Conservation (phyloP, 2,797 vertebrate genomes). For the Trematomus bernacchii region DNA sequence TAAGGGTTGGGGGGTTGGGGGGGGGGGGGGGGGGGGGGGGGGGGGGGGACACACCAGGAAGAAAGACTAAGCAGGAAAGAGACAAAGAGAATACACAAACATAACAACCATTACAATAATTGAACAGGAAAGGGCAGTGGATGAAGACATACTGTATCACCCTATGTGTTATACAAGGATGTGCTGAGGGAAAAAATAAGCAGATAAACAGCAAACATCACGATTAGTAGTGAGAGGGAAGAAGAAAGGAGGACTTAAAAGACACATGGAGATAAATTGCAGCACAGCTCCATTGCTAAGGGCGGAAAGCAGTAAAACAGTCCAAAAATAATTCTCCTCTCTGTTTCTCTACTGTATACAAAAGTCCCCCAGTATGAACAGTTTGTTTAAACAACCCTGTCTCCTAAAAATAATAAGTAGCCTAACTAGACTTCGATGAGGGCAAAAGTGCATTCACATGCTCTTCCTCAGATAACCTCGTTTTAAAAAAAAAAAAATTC, state of each 20-base stretch:
- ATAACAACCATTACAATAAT: constrained; percentile 35
- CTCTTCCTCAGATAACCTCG: too few species aligned
- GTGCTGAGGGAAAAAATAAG: background rate
- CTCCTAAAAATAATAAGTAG: background rate
- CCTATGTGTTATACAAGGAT: constrained; percentile 7
- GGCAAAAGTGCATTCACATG: too few species aligned
- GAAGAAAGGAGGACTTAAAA: constrained; percentile 7
- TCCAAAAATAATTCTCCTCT: constrained; percentile 21
- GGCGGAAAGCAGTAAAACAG: constrained; percentile 22
- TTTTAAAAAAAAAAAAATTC: too few species aligned
- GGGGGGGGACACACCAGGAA: background rate
- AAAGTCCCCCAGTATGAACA: background rate
- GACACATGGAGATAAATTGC: constrained; percentile 47
- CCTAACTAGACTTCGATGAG: too few species aligned
- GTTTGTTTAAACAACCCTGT: background rate
- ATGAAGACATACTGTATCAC: constrained; percentile 30
- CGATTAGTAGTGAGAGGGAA: constrained; percentile 7
- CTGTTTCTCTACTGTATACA: background rate
- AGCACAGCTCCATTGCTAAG: constrained; percentile 25
- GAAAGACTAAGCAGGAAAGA: constrained; percentile 6
- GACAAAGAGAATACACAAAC: constrained; percentile 25
- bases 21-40: background rate
- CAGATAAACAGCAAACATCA: constrained; percentile 26
- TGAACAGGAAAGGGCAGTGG: background rate
- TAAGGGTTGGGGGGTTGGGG: background rate